Evolutionary conservation across 2,113 vertebrate genomes (phyloP).

Genomic region (Channa maculata): DNA sequence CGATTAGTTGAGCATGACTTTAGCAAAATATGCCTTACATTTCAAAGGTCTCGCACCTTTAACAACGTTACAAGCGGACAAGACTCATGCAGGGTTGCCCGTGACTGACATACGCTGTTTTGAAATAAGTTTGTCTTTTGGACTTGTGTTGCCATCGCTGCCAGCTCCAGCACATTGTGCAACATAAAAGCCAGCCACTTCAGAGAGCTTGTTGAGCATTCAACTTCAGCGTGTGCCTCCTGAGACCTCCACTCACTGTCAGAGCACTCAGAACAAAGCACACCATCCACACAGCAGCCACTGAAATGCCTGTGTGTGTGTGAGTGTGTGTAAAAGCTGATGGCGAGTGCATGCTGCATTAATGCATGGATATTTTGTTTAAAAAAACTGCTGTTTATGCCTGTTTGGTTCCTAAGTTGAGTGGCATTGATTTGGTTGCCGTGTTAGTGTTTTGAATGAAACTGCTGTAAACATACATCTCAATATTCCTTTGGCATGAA

Average conservation of each 20-base stretch:
- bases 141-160: constrained; percentile 52
- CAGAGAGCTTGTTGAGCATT: constrained; percentile 80
- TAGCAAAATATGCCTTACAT: constrained; percentile 7
- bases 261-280: constrained; percentile 75
- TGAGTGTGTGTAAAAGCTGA: constrained; percentile 22
- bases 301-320: constrained; percentile 48
- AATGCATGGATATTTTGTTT: constrained; percentile 49
- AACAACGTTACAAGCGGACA: constrained; percentile 39
- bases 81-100: background rate
- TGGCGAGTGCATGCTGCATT: constrained; percentile 23
- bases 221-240: constrained; percentile 74
- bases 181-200: constrained; percentile 81
- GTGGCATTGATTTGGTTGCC: constrained; percentile 44
- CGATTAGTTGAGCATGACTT: constrained; percentile 25
- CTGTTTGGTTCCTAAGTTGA: constrained; percentile 52
- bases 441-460: constrained; percentile 10
- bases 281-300: constrained; percentile 59
- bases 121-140: constrained; percentile 60
- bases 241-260: constrained; percentile 78
- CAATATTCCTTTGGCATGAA: constrained; percentile 14
- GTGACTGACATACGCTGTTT: constrained; percentile 50
- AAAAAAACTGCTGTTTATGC: constrained; percentile 50
- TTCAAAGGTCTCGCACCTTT: constrained; percentile 33
- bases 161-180: constrained; percentile 62
- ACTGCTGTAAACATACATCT: constrained; percentile 15